Base-by-base conservation (phyloP, 2,888 invertebrate genomes). In the Steinernema scapterisci region DNA sequence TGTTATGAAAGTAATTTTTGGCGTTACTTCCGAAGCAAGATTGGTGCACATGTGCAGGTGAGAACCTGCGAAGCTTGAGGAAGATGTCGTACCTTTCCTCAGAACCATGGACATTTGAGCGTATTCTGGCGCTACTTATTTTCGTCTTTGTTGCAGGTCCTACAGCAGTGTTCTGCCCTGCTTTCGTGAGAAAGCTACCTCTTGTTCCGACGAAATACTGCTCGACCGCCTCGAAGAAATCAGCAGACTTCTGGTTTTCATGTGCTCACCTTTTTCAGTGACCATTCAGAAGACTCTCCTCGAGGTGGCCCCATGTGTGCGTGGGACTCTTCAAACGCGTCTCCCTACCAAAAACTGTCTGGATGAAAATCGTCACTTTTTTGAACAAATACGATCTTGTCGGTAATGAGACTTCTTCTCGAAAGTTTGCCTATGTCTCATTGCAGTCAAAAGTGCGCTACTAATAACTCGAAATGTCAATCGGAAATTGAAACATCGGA, bases 391-490 rank as follows among this genome's bases (percentile, higher is more conserved):
- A n/a, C n/a, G n/a, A n/a, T n/a, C n/a, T 9, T 54, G 54, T 23
- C 54, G 54, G 54, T 54, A 6, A 54, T 21, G 3, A 6, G 25
- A 13, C 27, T n/a, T n/a, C n/a, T n/a, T n/a, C n/a, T n/a, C n/a
- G n/a, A n/a, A 23, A 23, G 6, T 23, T 23, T 54, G 25, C 21
- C 45, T 11, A 44, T 54, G 6, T 21, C 7, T n/a, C n/a, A n/a
- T n/a, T 75, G 51, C 27, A 75, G 75, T 31, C 23, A 74, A 46
- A 75, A 75, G 31, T 75, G 75, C 73, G 45, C 75, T 19, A 31
- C 27, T 38, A 54, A 75, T 44, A 54, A 75, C 38, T 31, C 56
- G n/a, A 48, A 51, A n/a, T 75, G 75, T 43, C 54, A 74, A 70
- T 63, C 56, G 51, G 16, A 52, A 19, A 46, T 75, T 31, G 45